Conservation (phyloP, 1,140 invertebrate genomes). For the Drosophila lacertosa region DNA sequence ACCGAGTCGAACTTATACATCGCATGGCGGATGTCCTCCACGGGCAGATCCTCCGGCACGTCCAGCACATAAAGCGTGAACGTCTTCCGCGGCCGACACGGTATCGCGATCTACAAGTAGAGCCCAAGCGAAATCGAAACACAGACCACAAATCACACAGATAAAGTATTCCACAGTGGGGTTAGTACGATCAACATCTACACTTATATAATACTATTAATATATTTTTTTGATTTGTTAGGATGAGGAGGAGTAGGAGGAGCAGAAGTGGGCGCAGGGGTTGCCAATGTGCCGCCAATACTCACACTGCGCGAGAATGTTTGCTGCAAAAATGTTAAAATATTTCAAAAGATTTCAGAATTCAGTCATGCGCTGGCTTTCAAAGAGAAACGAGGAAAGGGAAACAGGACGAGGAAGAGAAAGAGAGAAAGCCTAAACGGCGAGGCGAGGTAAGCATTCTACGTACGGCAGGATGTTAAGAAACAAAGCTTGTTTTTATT, state of each 20-base stretch:
- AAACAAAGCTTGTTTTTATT: too few species aligned
- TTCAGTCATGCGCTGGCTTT: slow-evolving; percentile 8
- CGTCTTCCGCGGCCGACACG: slow-evolving; percentile 92
- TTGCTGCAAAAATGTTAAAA: slow-evolving; percentile 77
- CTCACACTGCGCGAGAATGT: slow-evolving; percentile 77
- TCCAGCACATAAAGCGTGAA: slow-evolving; percentile 92
- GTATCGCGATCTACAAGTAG: slow-evolving; percentile 88
- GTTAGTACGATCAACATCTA: neutral
- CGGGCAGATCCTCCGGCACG: slow-evolving; percentile 91
- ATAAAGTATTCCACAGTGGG: neutral
- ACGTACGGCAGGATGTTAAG: too few species aligned
- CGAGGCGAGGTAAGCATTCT: neutral
- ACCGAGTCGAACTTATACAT: slow-evolving; percentile 92
- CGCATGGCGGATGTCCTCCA: slow-evolving; percentile 92
- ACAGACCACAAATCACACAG: slow-evolving; percentile 1
- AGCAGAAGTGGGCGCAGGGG: neutral
- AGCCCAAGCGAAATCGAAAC: slow-evolving; percentile 9
- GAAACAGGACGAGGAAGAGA: neutral
- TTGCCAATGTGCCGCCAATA: slow-evolving; percentile 36
- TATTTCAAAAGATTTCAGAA: slow-evolving; percentile 35
- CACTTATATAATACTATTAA: neutral
- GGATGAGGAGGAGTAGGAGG: neutral
- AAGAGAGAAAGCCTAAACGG: neutral
- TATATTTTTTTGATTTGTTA: neutral
- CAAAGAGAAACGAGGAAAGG: neutral